A percentile compares a stretch with the other conserved stretches of the same genome.
Evolutionary conservation across 2,888 invertebrate species (phyloP).

Genomic region (Apotomis capreana): DNA sequence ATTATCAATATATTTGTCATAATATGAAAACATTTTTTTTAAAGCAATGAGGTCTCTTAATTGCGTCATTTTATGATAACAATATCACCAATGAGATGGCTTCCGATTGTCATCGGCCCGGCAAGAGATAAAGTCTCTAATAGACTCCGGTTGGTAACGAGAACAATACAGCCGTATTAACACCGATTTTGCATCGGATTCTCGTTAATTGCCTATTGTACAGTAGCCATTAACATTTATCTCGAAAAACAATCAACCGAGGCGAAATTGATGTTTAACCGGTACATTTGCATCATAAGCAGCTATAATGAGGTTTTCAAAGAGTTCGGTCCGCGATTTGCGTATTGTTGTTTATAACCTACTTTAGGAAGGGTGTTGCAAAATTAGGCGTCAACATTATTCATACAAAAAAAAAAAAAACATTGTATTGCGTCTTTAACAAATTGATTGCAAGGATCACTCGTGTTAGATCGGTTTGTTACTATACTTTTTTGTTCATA

Average conservation of each 20-base stretch:
- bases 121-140: neutral
- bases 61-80: too few relatives aligned
- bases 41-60: too few relatives aligned
- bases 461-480: too few relatives aligned
- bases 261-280: slow-evolving; percentile 21
- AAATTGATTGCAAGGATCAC: neutral
- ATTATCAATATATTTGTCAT: too few relatives aligned
- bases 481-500: too few relatives aligned
- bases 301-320: slow-evolving; percentile 11
- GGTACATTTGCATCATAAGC: slow-evolving; percentile 27
- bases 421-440: neutral
- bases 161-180: slow-evolving; percentile 23
- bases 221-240: slow-evolving; percentile 35
- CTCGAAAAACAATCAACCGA: slow-evolving; percentile 27
- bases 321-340: slow-evolving; percentile 6
- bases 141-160: neutral
- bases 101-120: too few relatives aligned
- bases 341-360: neutral
- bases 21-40: too few relatives aligned
- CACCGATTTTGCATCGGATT: slow-evolving; percentile 25
- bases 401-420: too few relatives aligned
- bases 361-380: too few relatives aligned
- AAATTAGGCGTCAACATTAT: too few relatives aligned
- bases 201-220: slow-evolving; percentile 33
- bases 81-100: too few relatives aligned